Evolutionary conservation across 2,888 invertebrate species (phyloP).

Genomic region (Salticus scenicus): DNA sequence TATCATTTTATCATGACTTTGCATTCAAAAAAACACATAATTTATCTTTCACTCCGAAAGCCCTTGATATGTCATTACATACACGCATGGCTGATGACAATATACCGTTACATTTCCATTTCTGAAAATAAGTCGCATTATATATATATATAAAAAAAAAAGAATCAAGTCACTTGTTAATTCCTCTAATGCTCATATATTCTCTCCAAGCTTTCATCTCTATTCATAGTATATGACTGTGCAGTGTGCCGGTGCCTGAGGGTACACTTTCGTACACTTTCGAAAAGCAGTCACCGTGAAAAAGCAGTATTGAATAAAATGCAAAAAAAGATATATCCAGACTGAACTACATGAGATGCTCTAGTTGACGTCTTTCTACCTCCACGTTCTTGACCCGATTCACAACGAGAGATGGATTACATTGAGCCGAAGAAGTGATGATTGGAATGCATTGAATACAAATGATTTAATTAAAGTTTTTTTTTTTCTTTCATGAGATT

Average conservation of each 20-base stretch:
- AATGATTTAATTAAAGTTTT: too few species aligned
- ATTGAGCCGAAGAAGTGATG: not conserved
- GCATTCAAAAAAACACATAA: too few species aligned
- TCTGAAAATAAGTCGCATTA: too few species aligned
- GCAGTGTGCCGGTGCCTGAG: not conserved
- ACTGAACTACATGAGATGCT: not conserved
- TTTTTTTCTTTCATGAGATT: too few species aligned
- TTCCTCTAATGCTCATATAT: not conserved
- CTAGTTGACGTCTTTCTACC: not conserved
- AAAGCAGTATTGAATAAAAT: not conserved
- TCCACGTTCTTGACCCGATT: constrained; percentile 9
- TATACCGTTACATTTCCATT: too few species aligned
- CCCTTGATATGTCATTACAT: too few species aligned
- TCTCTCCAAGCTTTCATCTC: not conserved
- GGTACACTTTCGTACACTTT: constrained; percentile 5
- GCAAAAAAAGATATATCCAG: not conserved
- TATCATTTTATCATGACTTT: too few species aligned
- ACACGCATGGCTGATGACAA: too few species aligned
- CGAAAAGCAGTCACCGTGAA: not conserved
- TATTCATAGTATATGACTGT: not conserved
- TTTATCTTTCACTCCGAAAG: too few species aligned
- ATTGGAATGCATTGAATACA: too few species aligned
- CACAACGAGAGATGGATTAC: not conserved
- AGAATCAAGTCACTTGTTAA: not conserved
- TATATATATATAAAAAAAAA: too few species aligned